phyloP scores from a whole-genome alignment of 2,888 invertebrate species.

The Volucella inanis region DNA sequence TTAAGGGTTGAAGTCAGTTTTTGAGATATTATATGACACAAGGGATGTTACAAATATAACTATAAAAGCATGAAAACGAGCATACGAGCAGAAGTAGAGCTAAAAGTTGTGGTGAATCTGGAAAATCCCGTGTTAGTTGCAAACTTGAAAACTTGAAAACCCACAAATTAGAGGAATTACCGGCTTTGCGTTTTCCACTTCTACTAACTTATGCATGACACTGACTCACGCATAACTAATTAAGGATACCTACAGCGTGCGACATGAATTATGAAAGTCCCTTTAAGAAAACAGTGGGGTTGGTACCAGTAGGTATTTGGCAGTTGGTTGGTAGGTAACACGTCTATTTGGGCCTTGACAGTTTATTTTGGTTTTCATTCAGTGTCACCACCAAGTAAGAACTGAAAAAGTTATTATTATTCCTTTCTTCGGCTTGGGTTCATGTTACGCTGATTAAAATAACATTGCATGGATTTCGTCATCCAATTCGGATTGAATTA shows the following conservation, averaged over 20 bases:
- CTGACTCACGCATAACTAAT: slow-evolving; percentile 72
- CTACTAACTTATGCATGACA: slow-evolving; percentile 68
- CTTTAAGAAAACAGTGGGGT: slow-evolving; percentile 11
- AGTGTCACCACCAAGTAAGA: slow-evolving; percentile 10
- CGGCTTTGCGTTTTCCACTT: slow-evolving; percentile 39
- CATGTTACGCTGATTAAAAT: neutral
- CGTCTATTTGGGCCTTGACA: no score
- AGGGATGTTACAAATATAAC: slow-evolving; percentile 14
- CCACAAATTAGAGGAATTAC: slow-evolving; percentile 70
- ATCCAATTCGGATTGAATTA: no score
- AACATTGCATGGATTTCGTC: no score
- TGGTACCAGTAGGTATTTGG: neutral
- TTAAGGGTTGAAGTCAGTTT: slow-evolving; percentile 38
- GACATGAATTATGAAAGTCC: slow-evolving; percentile 39
- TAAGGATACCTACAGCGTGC: neutral
- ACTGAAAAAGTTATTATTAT: slow-evolving; percentile 15
- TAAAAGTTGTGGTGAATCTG: slow-evolving; percentile 5
- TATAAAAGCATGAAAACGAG: no score
- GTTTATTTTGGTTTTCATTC: slow-evolving; percentile 4
- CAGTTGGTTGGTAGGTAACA: no score
- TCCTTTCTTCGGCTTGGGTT: slow-evolving; percentile 3
- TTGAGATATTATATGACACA: slow-evolving; percentile 20
- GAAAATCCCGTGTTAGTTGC: slow-evolving; percentile 27
- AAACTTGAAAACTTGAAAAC: slow-evolving; percentile 20
- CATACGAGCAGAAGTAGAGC: neutral